Base-by-base conservation (phyloP, 1,140 invertebrate genomes). In the Brachionus plicatilis region DNA sequence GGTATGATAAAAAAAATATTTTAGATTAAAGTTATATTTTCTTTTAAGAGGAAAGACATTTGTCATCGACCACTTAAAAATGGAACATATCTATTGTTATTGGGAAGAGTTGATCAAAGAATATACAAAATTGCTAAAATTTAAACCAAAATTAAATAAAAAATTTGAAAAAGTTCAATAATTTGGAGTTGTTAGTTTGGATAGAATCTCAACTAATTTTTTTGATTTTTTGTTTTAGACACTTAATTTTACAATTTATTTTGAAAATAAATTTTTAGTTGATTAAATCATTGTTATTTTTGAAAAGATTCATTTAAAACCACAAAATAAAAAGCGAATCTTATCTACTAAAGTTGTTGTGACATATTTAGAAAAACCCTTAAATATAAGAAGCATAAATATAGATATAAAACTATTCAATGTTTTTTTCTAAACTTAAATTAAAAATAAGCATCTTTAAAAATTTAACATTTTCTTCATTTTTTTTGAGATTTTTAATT, bases 11-110 rank as follows among this genome's bases (percentile, higher is more conserved):
- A 14, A 12, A n/a, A 53, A 85, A n/a, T 75, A 60, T 53, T 27
- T 17, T 5, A 6, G 20, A 37, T 56, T 29, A 3, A 50, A 6
- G 17, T 78, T 75, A 50, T n/a, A 65, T 65, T 17, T 50, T 76
- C 53, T 85, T 53, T 84, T 5, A 84, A 86, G 92, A 86, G 95
- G 95, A 1, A 93, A 92, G 87, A 88, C 94, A 85, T 94, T 96
- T 88, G 93, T 98, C 85, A 93, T 92, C 92, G 91, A 95, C 70
- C 93, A 96, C 90, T 91, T 98, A 47, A 92, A 91, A 86, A 93
- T 96, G 91, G 91, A 93, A 82, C 93, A 97, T 90, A 90, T 98
- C 2, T 91, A 90, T 85, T 95, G 94, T 87, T 98, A 96, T 89
- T 98, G 96, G 96, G 92, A 91, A 86, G 93, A 92, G 85, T 90